Evolutionary conservation across 2,888 invertebrate genomes (phyloP), one percentile per base, ranked within the genome.

Genomic region (Eupithecia exiguata): DNA sequence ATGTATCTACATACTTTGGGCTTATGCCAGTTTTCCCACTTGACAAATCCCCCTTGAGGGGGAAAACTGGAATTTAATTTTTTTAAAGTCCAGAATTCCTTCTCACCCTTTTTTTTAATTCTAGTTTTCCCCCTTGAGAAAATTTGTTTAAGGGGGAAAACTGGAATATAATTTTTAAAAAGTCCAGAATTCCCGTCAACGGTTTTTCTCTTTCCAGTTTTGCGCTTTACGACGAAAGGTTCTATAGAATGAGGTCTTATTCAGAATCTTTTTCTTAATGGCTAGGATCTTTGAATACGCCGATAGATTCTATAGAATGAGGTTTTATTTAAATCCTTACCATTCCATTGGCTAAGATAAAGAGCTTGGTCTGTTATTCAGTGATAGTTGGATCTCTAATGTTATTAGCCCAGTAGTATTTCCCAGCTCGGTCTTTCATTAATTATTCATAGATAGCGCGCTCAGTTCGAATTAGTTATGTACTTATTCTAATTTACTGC

Each of bases 401-500:
- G 66, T 40, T 66, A 14, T 38, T 66, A 36, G n/a, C 65, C 16
- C 5, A 65, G 38, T 66, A 36, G 38, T 21, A 38, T 12, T 40
- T 65, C 66, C 66, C 66, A 66, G 66, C 40, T 40, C 46, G 46
- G 35, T 46, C 12, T 35, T 49, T 21, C 16, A 46, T 68, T 68
- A 65, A 40, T 65, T 58, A 49, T 36, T 66, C 40, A 66, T 40
- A 40, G 43, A 70, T 70, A 21, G 58, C 30, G 49, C 61, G 65
- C 40, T 62, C 53, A 72, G 46, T 72, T 68, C 38, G 68, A 72
- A 49, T 38, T 49, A 40, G 66, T 43, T 40, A 81, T 81, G 78
- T 69, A 35, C 65, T 43, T 66, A 58, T n/a, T 38, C 43, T 30
- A 67, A 71, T 67, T 68, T 68, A 70, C 70, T n/a, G 61, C 40